phyloP scores from a whole-genome alignment of 2,888 invertebrate species.

The Hesperia comma region DNA sequence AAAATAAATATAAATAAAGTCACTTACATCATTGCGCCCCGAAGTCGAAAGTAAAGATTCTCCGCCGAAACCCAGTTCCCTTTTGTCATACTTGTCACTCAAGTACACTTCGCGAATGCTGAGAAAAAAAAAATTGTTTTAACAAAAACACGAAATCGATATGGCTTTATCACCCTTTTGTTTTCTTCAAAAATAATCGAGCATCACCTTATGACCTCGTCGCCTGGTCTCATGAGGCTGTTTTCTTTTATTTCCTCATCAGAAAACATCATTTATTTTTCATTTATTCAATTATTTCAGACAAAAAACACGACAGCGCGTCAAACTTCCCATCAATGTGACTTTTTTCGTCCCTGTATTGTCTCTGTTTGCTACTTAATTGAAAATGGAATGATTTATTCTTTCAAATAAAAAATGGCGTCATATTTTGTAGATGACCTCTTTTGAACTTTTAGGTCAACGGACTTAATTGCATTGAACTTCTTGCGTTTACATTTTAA shows the following conservation, averaged over 20 bases:
- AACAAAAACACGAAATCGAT: slow-evolving; percentile 55
- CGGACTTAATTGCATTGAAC: slow-evolving; percentile 1
- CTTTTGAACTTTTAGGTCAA: slow-evolving; percentile 52
- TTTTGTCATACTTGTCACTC: slow-evolving; percentile 72
- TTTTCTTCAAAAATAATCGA: slow-evolving; percentile 50
- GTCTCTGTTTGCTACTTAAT: slow-evolving; percentile 65
- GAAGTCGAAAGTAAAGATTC: slow-evolving; percentile 60
- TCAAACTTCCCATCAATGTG: slow-evolving; percentile 54
- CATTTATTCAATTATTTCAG: slow-evolving; percentile 77
- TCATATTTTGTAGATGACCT: slow-evolving; percentile 51
- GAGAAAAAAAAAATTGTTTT: slow-evolving; percentile 50
- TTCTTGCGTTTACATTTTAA: background rate
- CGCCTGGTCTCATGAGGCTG: slow-evolving; percentile 70
- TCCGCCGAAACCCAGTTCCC: slow-evolving; percentile 62
- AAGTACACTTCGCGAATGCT: slow-evolving; percentile 76
- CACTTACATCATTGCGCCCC: slow-evolving; percentile 66
- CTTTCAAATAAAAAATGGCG: slow-evolving; percentile 41
- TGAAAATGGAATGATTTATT: slow-evolving; percentile 53
- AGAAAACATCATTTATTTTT: slow-evolving; percentile 79
- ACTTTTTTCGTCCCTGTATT: slow-evolving; percentile 68
- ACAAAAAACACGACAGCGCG: slow-evolving; percentile 67
- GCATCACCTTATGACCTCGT: slow-evolving; percentile 78
- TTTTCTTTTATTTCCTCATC: slow-evolving; percentile 80
- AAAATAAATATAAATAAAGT: background rate
- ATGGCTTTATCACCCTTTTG: slow-evolving; percentile 52